These are phyloP conservation scores for Ennomos fuscantarius DNA, from an alignment of 2,888 invertebrate genomes.

Conservation along the genomic window DNA sequence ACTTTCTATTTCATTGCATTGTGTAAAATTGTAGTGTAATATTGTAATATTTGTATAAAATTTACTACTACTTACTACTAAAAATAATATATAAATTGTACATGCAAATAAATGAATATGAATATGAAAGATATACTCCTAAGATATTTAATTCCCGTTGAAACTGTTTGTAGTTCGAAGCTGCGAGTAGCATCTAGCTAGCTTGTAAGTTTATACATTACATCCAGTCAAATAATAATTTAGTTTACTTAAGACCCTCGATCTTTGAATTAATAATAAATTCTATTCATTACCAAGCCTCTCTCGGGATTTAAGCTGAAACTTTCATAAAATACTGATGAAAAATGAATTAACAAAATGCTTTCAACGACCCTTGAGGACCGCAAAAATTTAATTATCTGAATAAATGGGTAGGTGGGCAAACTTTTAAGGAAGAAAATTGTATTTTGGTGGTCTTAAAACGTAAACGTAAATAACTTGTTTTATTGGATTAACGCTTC, in stretches of 20 bases:
- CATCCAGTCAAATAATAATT: neutral
- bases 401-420: slow-evolving; percentile 37
- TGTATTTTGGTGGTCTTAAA: slow-evolving; percentile 35
- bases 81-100: too few relatives aligned
- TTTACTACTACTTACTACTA: too few relatives aligned
- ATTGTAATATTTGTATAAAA: too few relatives aligned
- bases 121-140: too few relatives aligned
- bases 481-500: slow-evolving; percentile 29
- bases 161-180: too few relatives aligned
- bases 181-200: too few relatives aligned
- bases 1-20: too few relatives aligned
- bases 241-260: slow-evolving; percentile 12
- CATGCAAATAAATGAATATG: too few relatives aligned
- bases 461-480: slow-evolving; percentile 26
- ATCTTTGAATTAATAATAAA: slow-evolving; percentile 19
- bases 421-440: slow-evolving; percentile 38
- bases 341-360: slow-evolving; percentile 50
- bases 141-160: too few relatives aligned
- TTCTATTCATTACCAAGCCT: slow-evolving; percentile 25
- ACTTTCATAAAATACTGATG: slow-evolving; percentile 44
- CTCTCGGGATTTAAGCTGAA: slow-evolving; percentile 31
- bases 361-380: slow-evolving; percentile 42
- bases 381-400: slow-evolving; percentile 46
- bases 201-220: too few relatives aligned
- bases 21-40: too few relatives aligned